These are phyloP conservation scores for Pristionchus arcanus DNA, from an alignment of 2,888 invertebrate genomes.

Conservation along the genomic window DNA sequence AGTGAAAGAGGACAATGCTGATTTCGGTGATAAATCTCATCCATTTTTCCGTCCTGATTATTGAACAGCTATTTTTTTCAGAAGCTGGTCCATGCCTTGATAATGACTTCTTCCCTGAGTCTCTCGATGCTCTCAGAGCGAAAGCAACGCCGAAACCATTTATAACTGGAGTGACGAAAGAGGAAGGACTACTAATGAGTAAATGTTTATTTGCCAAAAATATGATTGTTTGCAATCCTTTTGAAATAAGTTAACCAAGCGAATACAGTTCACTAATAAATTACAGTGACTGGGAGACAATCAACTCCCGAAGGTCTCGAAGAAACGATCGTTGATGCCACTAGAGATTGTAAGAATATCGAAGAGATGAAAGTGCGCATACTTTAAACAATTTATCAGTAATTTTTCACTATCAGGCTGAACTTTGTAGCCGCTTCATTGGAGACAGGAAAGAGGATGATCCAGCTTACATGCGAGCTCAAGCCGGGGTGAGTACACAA, in stretches of 20 bases:
- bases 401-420: background rate
- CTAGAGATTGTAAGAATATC: background rate
- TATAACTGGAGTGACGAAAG: background rate
- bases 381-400: no score
- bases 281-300: background rate
- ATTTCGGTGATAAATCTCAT: background rate
- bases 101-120: background rate
- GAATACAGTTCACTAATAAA: background rate
- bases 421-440: background rate
- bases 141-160: background rate
- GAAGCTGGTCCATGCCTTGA: background rate
- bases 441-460: background rate
- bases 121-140: background rate
- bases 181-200: conserved; percentile 23
- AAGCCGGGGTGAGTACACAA: background rate
- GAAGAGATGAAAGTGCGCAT: conserved; percentile 22
- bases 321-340: background rate
- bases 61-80: conserved; percentile 51
- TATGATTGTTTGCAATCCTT: background rate
- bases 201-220: background rate
- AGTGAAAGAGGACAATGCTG: background rate
- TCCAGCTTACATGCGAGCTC: background rate
- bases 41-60: background rate
- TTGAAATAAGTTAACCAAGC: background rate
- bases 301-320: background rate